Evolutionary conservation across 2,113 vertebrate genomes (phyloP), one percentile per base, ranked within the genome.

Genomic region (Fulmarus glacialis): DNA sequence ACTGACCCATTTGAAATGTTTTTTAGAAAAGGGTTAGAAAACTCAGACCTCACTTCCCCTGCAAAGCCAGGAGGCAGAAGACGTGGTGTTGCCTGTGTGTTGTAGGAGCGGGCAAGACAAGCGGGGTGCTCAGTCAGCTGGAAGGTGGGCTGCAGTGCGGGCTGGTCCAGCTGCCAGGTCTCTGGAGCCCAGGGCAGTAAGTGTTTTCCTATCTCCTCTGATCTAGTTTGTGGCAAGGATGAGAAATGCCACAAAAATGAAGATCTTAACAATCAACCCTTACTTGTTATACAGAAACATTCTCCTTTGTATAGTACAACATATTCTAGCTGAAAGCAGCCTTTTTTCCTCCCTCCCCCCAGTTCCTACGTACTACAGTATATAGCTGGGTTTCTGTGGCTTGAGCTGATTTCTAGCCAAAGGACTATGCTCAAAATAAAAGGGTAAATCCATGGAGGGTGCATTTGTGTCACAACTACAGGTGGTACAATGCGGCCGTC

Each of bases 301-400:
- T 53, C 47, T 72, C 4, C 34, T 67, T 48, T 60, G 26, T 63
- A 29, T 7, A n/a, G 38, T 18, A 18, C 0, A 0, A 26, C 2
- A 4, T 23, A 36, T 43, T 60, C 22, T 36, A 58, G 53, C 45
- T 82, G 79, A 90, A 94, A 88, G 75, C 47, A 93, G 45, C 30
- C 20, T 58, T 84, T 55, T 74, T 52, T 38, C 23, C 48, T 2
- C 3, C 16, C 1, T 2, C 15, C 3, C 17, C 36, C 26, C 8
- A 2, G 2, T 68, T 64, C 42, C 42, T 12, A 0, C 7, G 6
- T 38, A 6, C 36, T 82, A 2, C 5, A 19, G 6, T n/a, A 23
- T 20, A 12, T 20, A 68, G 27, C 45, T 56, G 36, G 15, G 11
- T 26, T 85, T 75, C 48, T 53, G 34, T 63, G 32, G 10, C 56